Evolutionary conservation across 2,113 vertebrate genomes (phyloP), one percentile per base, ranked within the genome.

Genomic region (Bostrychus sinensis): DNA sequence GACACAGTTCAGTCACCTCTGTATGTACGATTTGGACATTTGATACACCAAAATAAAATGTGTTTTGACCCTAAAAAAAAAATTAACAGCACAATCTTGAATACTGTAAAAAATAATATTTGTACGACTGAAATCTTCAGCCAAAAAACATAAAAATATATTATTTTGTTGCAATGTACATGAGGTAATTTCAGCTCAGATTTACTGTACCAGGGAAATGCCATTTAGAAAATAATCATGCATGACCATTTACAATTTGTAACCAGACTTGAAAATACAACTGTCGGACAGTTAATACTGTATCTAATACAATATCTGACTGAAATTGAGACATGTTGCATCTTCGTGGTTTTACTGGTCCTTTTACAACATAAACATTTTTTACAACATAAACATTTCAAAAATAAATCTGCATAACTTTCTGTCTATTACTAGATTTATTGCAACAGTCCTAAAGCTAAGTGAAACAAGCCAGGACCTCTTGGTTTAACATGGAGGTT

Each of bases 61-160:
- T 16, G 19, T 17, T 2, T 46, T 46, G 43, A 20, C 19, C 19
- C 43, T 46, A 12, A 13, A 23, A 46, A 34, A 12, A 13, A 23
- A 46, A 34, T 7, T 6, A 34, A 34, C 11, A 10, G 32, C 7
- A 10, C 0, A 34, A 34, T 34, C 4, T 7, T 34, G 43, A 46
- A 46, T 11, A 22, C 20, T 46, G 43, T 23, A 48, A 25, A 42
- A 45, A 48, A 48, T 25, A n/a, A 48, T 48, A 5, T 48, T 22
- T 48, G 45, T 25, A 25, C 45, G 12, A 25, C 12, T 25, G n/a
- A n/a, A n/a, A n/a, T 12, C 23, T 43, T 20, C 17, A 45, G 17
- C 22, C 19, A 45, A 20, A 45, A 45, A 22, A n/a, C n/a, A 45
- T 45, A 46, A 46, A 46, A 22, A 46, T 46, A 46, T 48, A 16